phyloP scores from a whole-genome alignment of 2,797 vertebrate genomes.

The Ataeniobius toweri region DNA sequence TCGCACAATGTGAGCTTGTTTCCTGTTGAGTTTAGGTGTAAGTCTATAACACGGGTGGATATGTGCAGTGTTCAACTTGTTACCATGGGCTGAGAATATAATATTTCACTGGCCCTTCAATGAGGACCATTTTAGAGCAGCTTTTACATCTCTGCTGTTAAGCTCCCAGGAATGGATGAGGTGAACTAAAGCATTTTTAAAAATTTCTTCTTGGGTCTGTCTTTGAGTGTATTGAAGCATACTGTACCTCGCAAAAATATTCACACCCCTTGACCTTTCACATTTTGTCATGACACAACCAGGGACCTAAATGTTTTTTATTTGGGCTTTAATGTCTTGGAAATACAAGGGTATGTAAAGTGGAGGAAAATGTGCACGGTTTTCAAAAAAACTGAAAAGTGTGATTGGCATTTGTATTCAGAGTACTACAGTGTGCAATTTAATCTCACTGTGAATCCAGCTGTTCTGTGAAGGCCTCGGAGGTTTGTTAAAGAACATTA shows the following conservation, averaged over 20 bases:
- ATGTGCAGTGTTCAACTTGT: neutral
- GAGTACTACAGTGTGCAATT: neutral
- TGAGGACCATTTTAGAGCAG: neutral
- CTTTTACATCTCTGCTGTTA: neutral
- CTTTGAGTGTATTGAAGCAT: neutral
- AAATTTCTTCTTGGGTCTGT: neutral
- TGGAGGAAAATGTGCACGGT: neutral
- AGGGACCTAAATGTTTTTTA: neutral
- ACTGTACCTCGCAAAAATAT: neutral
- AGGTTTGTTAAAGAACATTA: neutral
- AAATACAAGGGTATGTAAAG: neutral
- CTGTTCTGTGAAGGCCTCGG: neutral
- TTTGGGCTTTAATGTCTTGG: neutral
- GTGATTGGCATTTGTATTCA: neutral
- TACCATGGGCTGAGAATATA: slow-evolving; percentile 9
- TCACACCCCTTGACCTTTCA: neutral
- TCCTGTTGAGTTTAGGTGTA: neutral
- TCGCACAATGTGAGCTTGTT: neutral
- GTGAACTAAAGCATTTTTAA: neutral
- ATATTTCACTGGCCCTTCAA: slow-evolving; percentile 5
- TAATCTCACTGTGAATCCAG: neutral
- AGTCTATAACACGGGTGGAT: neutral
- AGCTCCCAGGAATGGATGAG: neutral
- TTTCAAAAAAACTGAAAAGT: neutral
- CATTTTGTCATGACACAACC: neutral